Conservation (phyloP, 1,140 invertebrate species). For the Proales similis region DNA sequence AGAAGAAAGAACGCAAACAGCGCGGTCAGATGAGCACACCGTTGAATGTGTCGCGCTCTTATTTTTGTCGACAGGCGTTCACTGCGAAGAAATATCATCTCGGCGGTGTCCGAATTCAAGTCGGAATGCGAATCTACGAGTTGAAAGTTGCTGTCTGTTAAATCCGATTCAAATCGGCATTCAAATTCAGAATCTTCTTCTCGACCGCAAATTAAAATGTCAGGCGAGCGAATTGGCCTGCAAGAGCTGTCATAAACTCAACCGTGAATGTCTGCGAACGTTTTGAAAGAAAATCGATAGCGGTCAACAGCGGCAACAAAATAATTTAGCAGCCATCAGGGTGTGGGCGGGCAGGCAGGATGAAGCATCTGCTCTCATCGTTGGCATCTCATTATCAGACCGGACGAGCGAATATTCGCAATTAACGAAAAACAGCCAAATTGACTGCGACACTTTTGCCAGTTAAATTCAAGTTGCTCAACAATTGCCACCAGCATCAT, state of each 20-base stretch:
- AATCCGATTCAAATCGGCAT: neutral
- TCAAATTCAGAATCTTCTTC: too few relatives aligned
- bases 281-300: neutral
- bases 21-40: slow-evolving; percentile 22
- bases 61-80: slow-evolving; percentile 1
- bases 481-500: too few relatives aligned
- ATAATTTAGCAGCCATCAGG: too few relatives aligned
- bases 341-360: too few relatives aligned
- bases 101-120: neutral
- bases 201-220: neutral
- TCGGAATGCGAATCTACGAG: neutral
- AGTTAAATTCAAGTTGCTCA: too few relatives aligned
- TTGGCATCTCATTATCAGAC: too few relatives aligned
- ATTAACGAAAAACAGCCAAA: too few relatives aligned
- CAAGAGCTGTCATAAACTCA: neutral
- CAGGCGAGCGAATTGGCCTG: neutral
- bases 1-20: slow-evolving; percentile 3
- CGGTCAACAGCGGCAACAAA: too few relatives aligned
- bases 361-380: too few relatives aligned
- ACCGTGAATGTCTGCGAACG: neutral
- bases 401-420: too few relatives aligned
- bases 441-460: too few relatives aligned
- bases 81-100: slow-evolving; percentile 15
- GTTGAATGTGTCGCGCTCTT: neutral
- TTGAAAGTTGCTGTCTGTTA: neutral